Evolutionary conservation across 2,888 invertebrate genomes (phyloP).

Genomic region (Yponomeuta sedellus): DNA sequence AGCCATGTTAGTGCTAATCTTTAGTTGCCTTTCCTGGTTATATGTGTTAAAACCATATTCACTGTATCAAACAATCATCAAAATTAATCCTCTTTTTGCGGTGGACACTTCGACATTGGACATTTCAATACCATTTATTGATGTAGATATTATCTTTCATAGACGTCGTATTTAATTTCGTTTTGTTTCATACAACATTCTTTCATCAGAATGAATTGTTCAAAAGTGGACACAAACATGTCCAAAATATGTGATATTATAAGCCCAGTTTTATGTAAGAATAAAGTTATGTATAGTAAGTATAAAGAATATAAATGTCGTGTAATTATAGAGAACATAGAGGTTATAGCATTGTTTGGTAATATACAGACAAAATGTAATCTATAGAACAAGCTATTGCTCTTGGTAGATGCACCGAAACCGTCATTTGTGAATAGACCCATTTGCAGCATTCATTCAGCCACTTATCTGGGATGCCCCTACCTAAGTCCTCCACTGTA

Average conservation of each 20-base stretch:
- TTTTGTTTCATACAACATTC: background rate
- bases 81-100: background rate
- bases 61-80: background rate
- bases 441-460: background rate
- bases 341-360: slow-evolving; percentile 41
- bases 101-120: background rate
- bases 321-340: slow-evolving; percentile 43
- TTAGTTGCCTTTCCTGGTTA: slow-evolving; percentile 22
- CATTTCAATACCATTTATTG: background rate
- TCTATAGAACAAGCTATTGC: background rate
- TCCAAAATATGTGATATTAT: slow-evolving; percentile 72
- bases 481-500: too few species aligned
- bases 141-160: background rate
- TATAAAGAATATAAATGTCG: slow-evolving; percentile 64
- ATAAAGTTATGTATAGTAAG: slow-evolving; percentile 31
- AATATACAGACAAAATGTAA: slow-evolving; percentile 31
- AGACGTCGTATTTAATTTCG: background rate
- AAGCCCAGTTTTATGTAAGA: slow-evolving; percentile 58
- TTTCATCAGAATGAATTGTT: background rate
- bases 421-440: background rate
- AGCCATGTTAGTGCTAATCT: slow-evolving; percentile 25
- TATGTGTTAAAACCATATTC: background rate
- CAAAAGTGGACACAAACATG: slow-evolving; percentile 10
- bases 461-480: background rate
- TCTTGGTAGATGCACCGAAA: background rate